Conservation (phyloP, 1,140 invertebrate species). For the Drosophila sucinea region DNA sequence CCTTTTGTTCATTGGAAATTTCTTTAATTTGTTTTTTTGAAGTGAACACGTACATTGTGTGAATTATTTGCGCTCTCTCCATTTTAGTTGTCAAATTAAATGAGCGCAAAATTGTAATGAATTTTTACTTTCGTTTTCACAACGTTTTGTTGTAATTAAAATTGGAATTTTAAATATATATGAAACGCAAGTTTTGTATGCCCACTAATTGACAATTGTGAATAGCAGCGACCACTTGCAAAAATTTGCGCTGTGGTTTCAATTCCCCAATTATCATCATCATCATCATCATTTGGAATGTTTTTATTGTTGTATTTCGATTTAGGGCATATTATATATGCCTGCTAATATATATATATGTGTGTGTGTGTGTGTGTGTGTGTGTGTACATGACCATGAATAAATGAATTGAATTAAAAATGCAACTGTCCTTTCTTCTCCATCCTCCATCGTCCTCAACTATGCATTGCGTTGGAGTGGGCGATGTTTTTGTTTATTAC, state of each 20-base stretch:
- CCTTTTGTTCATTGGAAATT: no score
- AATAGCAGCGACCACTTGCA: neutral
- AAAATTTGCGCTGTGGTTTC: neutral
- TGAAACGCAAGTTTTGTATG: neutral
- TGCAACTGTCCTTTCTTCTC: conserved; percentile 41
- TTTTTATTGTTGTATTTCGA: neutral
- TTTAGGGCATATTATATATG: neutral
- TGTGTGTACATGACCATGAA: conserved; percentile 22
- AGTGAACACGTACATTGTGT: no score
- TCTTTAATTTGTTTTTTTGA: no score
- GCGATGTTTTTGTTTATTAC: conserved; percentile 43
- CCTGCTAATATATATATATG: neutral
- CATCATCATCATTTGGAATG: neutral
- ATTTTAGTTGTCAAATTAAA: neutral
- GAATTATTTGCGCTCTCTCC: no score
- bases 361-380: conserved; percentile 6
- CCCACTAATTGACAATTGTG: conserved; percentile 1
- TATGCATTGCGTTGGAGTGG: neutral
- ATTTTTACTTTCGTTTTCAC: neutral
- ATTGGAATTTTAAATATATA: neutral
- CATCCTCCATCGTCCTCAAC: neutral
- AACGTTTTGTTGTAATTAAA: neutral
- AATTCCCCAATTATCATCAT: neutral
- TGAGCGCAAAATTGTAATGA: neutral
- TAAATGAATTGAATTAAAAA: conserved; percentile 51